A percentile compares a stretch with the other conserved stretches of the same genome.
Evolutionary conservation across 2,797 vertebrate genomes (phyloP).

Genomic region (Leptoclinus maculatus): DNA sequence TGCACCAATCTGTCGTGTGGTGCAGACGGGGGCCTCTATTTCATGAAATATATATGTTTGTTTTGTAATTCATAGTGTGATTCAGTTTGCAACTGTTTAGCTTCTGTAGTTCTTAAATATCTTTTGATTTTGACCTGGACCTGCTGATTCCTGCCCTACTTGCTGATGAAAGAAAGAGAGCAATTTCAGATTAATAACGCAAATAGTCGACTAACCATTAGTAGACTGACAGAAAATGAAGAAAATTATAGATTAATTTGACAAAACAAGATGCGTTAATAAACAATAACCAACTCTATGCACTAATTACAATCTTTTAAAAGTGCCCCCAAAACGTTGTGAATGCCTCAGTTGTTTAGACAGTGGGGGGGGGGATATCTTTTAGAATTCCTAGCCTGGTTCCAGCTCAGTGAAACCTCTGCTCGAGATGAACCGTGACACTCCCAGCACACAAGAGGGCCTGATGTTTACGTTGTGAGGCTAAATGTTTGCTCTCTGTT

Average conservation of each 20-base stretch:
- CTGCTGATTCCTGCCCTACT: no score
- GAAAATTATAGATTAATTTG: background rate
- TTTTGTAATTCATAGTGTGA: no score
- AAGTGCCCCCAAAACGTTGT: background rate
- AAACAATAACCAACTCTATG: background rate
- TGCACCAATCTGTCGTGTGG: no score
- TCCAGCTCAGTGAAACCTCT: slow-evolving; percentile 27
- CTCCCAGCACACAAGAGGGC: slow-evolving; percentile 37
- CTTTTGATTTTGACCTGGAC: no score
- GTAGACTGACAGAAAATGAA: background rate
- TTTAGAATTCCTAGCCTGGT: background rate
- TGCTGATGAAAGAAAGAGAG: no score
- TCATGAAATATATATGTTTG: no score
- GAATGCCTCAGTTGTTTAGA: background rate
- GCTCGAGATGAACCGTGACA: slow-evolving; percentile 31
- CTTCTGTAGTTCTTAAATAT: no score
- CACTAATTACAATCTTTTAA: background rate
- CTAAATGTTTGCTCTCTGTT: slow-evolving; percentile 51
- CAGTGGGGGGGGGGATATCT: background rate
- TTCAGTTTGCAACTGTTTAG: no score
- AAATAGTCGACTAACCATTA: background rate
- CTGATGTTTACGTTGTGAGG: slow-evolving; percentile 29
- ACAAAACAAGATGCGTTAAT: background rate
- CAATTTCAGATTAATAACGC: background rate
- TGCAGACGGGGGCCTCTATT: no score